phyloP scores from a whole-genome alignment of 1,140 invertebrate species.

The Bombus huntii region DNA sequence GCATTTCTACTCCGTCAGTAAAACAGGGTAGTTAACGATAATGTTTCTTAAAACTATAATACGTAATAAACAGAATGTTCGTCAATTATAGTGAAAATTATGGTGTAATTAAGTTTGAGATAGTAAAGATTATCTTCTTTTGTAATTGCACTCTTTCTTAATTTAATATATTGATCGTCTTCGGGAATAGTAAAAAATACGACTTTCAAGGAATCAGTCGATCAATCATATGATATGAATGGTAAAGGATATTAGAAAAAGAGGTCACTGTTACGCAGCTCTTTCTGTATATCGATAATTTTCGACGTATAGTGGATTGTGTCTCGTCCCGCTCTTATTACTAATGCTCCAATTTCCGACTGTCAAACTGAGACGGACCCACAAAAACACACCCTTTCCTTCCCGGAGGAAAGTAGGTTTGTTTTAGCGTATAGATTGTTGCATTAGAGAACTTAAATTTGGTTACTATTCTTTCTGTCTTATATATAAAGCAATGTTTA shows the following conservation, averaged over 20 bases:
- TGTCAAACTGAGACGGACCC: constrained; percentile 63
- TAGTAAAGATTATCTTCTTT: background rate
- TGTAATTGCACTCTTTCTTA: background rate
- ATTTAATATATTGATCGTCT: constrained; percentile 7
- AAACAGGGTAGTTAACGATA: background rate
- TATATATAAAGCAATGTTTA: no score
- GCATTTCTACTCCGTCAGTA: background rate
- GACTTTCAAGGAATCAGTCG: background rate
- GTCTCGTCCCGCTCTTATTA: constrained; percentile 45
- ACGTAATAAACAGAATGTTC: background rate
- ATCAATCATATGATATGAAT: constrained; percentile 42
- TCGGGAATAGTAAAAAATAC: background rate
- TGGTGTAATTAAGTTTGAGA: background rate
- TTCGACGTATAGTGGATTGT: constrained; percentile 64
- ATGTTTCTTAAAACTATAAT: background rate
- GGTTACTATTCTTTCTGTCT: background rate
- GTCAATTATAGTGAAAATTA: background rate
- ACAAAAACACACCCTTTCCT: constrained; percentile 66
- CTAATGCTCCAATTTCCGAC: constrained; percentile 81
- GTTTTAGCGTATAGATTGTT: constrained; percentile 16
- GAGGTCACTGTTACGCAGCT: constrained; percentile 55
- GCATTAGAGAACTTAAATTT: no score
- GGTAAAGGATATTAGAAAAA: constrained; percentile 43
- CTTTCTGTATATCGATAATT: constrained; percentile 61
- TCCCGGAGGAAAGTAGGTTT: background rate